Conservation (phyloP, 2,888 invertebrate species). For the Lycia hirtaria region DNA sequence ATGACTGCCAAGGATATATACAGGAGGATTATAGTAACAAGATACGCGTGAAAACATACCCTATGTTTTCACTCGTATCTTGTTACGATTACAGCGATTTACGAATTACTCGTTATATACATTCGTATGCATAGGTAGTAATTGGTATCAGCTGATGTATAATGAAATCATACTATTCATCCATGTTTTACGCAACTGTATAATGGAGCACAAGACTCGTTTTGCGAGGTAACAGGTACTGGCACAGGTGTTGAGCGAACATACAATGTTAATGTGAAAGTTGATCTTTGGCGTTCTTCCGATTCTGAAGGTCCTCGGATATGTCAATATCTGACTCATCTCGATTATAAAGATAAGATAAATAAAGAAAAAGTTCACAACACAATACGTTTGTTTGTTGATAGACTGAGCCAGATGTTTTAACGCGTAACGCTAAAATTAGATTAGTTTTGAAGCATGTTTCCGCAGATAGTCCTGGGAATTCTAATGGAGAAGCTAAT, state of each 20-base stretch:
- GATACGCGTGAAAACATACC: no score
- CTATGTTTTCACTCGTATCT: no score
- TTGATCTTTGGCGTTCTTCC: slow-evolving; percentile 46
- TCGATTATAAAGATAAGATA: slow-evolving; percentile 6
- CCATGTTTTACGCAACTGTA: slow-evolving; percentile 52
- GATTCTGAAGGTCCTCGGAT: slow-evolving; percentile 3
- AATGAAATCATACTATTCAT: slow-evolving; percentile 34
- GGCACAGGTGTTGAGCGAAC: slow-evolving; percentile 36
- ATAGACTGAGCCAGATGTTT: slow-evolving; percentile 38
- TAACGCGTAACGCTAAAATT: slow-evolving; percentile 36
- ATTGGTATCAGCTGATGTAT: neutral
- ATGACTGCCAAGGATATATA: no score
- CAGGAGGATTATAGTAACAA: no score
- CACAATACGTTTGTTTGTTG: slow-evolving; percentile 33
- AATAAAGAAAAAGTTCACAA: slow-evolving; percentile 14
- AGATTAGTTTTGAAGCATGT: slow-evolving; percentile 27
- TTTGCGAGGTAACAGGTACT: slow-evolving; percentile 58
- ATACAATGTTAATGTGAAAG: slow-evolving; percentile 64
- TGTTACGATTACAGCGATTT: no score
- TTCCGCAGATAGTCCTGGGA: slow-evolving; percentile 22
- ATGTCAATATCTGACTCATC: slow-evolving; percentile 14
- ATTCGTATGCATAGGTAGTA: neutral
- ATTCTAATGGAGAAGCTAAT: slow-evolving; percentile 13
- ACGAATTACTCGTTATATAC: no score
- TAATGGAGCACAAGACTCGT: slow-evolving; percentile 65